A percentile compares a stretch with the other conserved stretches of the same genome.
phyloP scores from a whole-genome alignment of 2,113 vertebrate species.

The Microcebus jonahi region DNA sequence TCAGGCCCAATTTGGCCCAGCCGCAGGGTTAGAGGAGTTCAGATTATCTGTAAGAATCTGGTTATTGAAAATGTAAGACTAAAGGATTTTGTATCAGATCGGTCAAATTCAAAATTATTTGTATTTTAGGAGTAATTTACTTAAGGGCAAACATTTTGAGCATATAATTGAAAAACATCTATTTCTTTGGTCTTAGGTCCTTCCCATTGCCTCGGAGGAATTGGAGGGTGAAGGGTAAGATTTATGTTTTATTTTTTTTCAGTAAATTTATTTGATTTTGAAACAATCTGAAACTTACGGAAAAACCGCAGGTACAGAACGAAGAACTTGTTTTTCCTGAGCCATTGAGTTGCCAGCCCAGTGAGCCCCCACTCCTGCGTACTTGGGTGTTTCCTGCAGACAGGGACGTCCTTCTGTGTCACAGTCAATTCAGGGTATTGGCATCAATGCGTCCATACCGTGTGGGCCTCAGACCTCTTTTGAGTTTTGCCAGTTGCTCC shows the following conservation, averaged over 20 bases:
- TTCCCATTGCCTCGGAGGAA: conserved; percentile 91
- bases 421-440: not conserved
- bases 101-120: not conserved
- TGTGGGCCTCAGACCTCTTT: too few species aligned
- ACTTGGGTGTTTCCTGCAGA: not conserved
- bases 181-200: conserved; percentile 80
- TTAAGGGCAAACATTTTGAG: not conserved
- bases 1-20: not conserved
- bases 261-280: not conserved
- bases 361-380: not conserved
- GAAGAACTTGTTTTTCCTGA: not conserved
- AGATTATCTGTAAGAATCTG: not conserved
- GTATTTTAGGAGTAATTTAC: not conserved
- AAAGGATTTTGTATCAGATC: not conserved
- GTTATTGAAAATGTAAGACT: not conserved
- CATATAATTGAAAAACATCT: not conserved
- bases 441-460: accelerated
- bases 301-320: not conserved
- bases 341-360: not conserved
- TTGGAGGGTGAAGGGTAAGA: conserved; percentile 95
- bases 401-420: accelerated
- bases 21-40: not conserved
- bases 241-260: not conserved
- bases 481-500: not conserved
- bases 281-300: not conserved